Base-by-base conservation (phyloP, 2,113 vertebrate genomes). In the Sinocyclocheilus anophthalmus region DNA sequence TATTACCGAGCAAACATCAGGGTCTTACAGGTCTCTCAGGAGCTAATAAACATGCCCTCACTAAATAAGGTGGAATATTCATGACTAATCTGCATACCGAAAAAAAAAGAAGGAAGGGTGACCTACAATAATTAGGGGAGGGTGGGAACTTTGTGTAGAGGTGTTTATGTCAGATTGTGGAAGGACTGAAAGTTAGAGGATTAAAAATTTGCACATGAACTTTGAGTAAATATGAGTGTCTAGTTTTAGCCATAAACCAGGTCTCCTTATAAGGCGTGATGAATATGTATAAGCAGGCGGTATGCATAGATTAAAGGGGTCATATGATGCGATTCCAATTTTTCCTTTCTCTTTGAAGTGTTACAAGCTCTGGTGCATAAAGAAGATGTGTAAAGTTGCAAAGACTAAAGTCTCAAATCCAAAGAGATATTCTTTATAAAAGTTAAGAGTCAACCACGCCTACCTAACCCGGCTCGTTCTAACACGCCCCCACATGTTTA, bases 1-100 rank as follows among this genome's bases (percentile, higher is more conserved):
- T 81, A 87, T 80, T 75, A 85, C 73, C 39, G 86, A 89, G 24
- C 79, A 85, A 89, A 84, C 84, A 87, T 70, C 75, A 69, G 80
- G 82, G 65, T 72, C 69, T 69, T 67, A 89, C 88, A 87, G 73
- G 65, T 89, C 86, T 78, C 86, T 11, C 22, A 81, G 78, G 84
- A 87, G 45, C 67, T 77, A 87, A 75, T 81, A 67, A 85, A 76
- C 55, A 53, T 67, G 59, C 45, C 72, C 42, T 75, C 73, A 16
- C 81, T 45, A 50, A 61, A 75, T 50, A 70, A 75, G 33, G 22
- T 18, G 14, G 63, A 87, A 79, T 69, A 84, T 87, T 77, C 55
- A 84, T 72, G 59, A 83, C 61, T 63, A 76, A 67, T 76, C 59
- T 83, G 59, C 79, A 83, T 76, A 87, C 30, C 16, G n/a, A 77